Evolutionary conservation across 2,888 invertebrate species (phyloP), one percentile per base, ranked within the genome.

Genomic region (Conops quadrifasciatus): DNA sequence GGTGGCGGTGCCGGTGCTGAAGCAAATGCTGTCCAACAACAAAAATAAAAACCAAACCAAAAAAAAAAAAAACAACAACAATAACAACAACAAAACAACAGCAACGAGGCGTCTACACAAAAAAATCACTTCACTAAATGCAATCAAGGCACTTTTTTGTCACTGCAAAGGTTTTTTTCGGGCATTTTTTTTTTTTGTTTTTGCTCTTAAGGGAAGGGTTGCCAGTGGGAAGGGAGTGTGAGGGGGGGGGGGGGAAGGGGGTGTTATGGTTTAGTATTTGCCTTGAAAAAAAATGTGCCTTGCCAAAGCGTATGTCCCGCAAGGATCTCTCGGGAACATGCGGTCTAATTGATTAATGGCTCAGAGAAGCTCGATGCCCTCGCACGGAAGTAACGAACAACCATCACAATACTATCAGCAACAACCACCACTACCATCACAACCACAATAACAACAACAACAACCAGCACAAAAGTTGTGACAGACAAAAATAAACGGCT

Each of bases 261-360:
- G 36, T 36, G 36, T 36, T 36, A 36, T 36, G 9, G 4, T 36
- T 36, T 9, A 36, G 36, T 36, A 36, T 9, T 36, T 36, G 36
- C 9, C 36, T 36, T 53, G 63, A 24, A 43, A 21, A n/a, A 21
- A 26, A 64, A 49, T 53, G 9, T 36, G 36, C 28, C 65, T 60
- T 70, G 49, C 21, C 63, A 67, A 72, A 71, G 56, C 56, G 67
- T 51, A 62, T 71, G 67, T 53, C 36, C 67, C 63, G 53, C 71
- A 72, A 59, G 30, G 51, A 68, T 47, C 77, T 64, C 76, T 45
- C 69, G 77, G 75, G 76, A 77, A 68, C 76, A 76, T 74, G 74
- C 73, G 73, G 78, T 78, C 79, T 82, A 82, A 82, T 82, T 82
- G 82, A 82, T 82, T 82, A 82, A 82, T 82, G 83, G 80, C 19